phyloP scores from a whole-genome alignment of 2,113 vertebrate genomes.

The Hypocryptadius cinnamomeus region DNA sequence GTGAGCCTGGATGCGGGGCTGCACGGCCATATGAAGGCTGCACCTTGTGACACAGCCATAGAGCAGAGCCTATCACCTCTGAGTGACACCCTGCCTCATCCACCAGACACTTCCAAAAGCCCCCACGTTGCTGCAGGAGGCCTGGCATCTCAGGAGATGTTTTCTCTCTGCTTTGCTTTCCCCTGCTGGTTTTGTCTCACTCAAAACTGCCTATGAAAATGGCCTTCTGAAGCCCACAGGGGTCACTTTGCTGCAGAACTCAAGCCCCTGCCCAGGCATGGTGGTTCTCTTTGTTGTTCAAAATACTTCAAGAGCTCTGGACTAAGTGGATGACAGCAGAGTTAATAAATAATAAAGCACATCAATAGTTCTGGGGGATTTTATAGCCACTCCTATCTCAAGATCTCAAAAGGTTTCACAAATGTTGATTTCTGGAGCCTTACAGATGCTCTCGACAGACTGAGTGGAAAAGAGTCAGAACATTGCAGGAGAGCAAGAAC shows the following conservation, averaged over 20 bases:
- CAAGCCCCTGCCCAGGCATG: accelerated
- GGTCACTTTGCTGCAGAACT: background rate
- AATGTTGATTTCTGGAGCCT: background rate
- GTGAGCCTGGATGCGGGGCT: background rate
- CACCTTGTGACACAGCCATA: background rate
- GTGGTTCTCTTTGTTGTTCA: background rate
- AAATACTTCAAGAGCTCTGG: background rate
- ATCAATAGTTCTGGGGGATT: background rate
- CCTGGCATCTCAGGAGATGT: background rate
- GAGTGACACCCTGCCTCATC: background rate
- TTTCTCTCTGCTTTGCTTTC: background rate
- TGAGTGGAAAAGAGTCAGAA: background rate
- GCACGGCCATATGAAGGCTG: accelerated
- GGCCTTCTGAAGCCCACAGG: accelerated
- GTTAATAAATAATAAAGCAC: background rate
- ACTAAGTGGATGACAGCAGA: background rate
- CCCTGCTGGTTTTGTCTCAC: background rate
- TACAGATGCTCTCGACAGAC: background rate
- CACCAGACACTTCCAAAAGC: background rate
- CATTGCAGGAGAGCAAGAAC: background rate
- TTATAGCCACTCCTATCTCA: background rate
- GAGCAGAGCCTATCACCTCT: background rate
- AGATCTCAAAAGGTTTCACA: background rate
- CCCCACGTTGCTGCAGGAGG: accelerated
- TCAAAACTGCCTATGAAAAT: background rate